These are phyloP conservation scores for Synergus itoensis DNA, from an alignment of 2,888 invertebrate species.

Conservation along the genomic window DNA sequence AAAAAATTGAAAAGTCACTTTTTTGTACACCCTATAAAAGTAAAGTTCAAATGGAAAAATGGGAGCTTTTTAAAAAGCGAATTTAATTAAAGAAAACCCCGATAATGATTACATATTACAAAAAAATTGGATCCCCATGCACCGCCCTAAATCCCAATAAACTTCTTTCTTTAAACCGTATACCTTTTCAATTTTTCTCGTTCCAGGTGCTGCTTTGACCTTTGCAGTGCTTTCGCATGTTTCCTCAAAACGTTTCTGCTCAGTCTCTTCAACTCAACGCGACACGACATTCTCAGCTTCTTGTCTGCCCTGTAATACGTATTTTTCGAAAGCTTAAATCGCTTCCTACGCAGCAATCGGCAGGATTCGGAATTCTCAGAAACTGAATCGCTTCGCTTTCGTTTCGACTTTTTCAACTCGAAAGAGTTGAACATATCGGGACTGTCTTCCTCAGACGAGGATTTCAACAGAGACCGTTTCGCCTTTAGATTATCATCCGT, in stretches of 20 bases:
- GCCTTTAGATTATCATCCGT: background rate
- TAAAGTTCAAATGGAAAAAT: background rate
- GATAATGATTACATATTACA: background rate
- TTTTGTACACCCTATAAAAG: too few relatives aligned
- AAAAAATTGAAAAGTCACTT: too few relatives aligned
- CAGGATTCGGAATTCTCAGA: conserved; percentile 42
- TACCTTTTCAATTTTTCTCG: conserved; percentile 70
- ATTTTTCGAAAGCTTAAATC: conserved; percentile 57
- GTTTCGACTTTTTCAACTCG: background rate
- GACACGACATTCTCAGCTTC: conserved; percentile 62
- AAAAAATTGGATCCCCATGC: background rate
- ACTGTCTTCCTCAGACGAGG: background rate
- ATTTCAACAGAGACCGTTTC: background rate
- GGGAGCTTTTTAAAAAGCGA: background rate
- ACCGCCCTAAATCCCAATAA: background rate
- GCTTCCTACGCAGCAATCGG: conserved; percentile 49
- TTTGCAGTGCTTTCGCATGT: conserved; percentile 63
- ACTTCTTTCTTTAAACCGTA: conserved; percentile 39
- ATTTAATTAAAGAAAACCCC: background rate
- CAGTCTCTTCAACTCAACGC: conserved; percentile 64
- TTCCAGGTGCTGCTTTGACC: conserved; percentile 69
- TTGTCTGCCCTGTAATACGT: conserved; percentile 59
- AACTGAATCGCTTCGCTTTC: conserved; percentile 25
- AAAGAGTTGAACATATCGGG: conserved; percentile 1
- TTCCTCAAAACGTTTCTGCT: conserved; percentile 58